phyloP scores from a whole-genome alignment of 1,140 invertebrate species.

The Saccostrea cuccullata region DNA sequence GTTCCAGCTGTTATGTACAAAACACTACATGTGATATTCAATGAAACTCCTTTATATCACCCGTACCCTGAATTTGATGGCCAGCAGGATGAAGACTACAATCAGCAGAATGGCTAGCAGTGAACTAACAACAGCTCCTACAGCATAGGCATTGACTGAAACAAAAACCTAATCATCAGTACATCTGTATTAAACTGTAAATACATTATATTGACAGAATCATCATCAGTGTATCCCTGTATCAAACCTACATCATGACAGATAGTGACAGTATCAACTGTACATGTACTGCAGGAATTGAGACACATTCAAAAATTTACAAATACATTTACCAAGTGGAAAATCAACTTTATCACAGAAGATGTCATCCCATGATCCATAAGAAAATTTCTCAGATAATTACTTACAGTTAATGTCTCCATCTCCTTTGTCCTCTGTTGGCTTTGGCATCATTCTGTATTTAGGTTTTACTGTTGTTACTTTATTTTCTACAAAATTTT shows the following conservation, averaged over 20 bases:
- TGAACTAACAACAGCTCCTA: constrained; percentile 70
- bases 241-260: neutral
- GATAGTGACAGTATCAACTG: neutral
- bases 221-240: no score
- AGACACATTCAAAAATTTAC: neutral
- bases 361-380: no score
- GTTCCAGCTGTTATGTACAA: neutral
- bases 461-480: neutral
- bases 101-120: constrained; percentile 70
- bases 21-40: neutral
- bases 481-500: neutral
- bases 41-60: neutral
- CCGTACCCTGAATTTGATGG: constrained; percentile 72
- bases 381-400: neutral
- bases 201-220: no score
- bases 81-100: constrained; percentile 68
- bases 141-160: constrained; percentile 74
- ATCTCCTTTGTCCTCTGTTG: neutral
- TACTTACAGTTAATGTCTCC: constrained; percentile 3
- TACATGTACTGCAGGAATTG: neutral
- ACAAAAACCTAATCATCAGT: constrained; percentile 35
- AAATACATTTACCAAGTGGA: neutral
- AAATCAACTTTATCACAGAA: no score
- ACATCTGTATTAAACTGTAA: neutral
- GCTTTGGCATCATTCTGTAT: neutral